Evolutionary conservation across 2,888 invertebrate species (phyloP), one percentile per base, ranked within the genome.

Genomic region (Melanchra persicariae): DNA sequence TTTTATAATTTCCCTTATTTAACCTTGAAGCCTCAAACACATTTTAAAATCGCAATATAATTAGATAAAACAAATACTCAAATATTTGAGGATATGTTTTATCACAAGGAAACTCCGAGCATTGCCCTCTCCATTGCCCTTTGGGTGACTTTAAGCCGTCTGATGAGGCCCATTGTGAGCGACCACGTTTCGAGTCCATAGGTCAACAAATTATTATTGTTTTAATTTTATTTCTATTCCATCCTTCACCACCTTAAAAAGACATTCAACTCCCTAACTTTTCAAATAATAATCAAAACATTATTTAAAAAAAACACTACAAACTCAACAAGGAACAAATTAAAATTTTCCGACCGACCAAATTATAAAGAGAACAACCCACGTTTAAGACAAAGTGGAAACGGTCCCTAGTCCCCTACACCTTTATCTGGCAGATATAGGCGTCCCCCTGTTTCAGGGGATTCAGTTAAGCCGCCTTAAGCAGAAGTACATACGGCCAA

Each of bases 401-500:
- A 73, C 49, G 57, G 49, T 49, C 78, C 49, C 60, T 76, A 49
- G 26, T 69, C 52, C 77, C 81, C 52, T 45, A 51, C 55, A 76
- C 73, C 74, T 85, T 81, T 83, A 85, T 81, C 79, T 73, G 70
- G 74, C 61, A 57, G 72, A 82, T 76, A 77, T 79, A 78, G 74
- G 69, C 79, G 57, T 63, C 81, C 82, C 82, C 79, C 66, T 77
- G 77, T 72, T 81, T 47, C 77, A 61, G 76, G 74, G 80, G 86
- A 83, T 85, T 77, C 74, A 37, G 77, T 75, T 88, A 88, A 90
- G 88, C 90, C 81, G 77, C 83, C 85, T 85, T 90, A 87, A 89
- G 87, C 86, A 82, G 83, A 87, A 85, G 86, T 87, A 85, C 82
- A 81, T 79, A 78, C 82, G 79, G 70, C 84, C 88, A 88, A 86